phyloP scores from a whole-genome alignment of 2,113 vertebrate species.

The Bos taurus region DNA sequence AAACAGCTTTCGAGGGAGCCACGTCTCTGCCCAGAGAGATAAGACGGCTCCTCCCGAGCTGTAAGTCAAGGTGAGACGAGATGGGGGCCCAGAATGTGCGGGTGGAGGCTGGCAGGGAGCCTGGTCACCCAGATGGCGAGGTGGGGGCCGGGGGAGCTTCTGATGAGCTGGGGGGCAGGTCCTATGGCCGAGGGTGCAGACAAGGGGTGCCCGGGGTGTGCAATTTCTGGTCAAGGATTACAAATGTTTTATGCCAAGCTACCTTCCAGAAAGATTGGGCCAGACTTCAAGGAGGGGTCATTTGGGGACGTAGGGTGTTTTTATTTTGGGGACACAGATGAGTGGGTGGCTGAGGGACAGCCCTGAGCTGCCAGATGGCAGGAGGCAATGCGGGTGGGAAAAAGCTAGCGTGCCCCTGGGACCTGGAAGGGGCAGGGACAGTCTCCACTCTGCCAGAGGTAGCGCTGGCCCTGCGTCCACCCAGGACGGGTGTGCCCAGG shows the following conservation, averaged over 20 bases:
- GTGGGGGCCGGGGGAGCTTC: too few species aligned
- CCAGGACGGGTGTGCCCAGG: background rate
- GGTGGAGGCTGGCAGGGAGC: background rate
- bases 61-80: background rate
- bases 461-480: background rate
- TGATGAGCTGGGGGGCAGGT: background rate
- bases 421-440: background rate
- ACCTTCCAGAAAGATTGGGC: background rate
- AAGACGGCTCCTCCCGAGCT: rapidly evolving
- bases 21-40: background rate
- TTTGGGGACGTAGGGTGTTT: background rate
- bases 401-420: background rate
- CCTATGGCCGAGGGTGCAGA: too few species aligned
- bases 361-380: background rate
- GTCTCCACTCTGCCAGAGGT: background rate
- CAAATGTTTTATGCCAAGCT: background rate
- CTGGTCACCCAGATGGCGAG: rapidly evolving
- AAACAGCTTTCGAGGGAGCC: background rate
- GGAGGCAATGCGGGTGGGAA: background rate
- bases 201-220: rapidly evolving
- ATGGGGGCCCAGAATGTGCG: rapidly evolving
- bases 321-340: background rate
- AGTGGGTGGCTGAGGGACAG: background rate
- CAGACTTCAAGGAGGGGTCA: background rate
- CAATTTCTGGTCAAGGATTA: background rate